phyloP scores from a whole-genome alignment of 2,797 vertebrate species.

The Sebastes hopkinsi region DNA sequence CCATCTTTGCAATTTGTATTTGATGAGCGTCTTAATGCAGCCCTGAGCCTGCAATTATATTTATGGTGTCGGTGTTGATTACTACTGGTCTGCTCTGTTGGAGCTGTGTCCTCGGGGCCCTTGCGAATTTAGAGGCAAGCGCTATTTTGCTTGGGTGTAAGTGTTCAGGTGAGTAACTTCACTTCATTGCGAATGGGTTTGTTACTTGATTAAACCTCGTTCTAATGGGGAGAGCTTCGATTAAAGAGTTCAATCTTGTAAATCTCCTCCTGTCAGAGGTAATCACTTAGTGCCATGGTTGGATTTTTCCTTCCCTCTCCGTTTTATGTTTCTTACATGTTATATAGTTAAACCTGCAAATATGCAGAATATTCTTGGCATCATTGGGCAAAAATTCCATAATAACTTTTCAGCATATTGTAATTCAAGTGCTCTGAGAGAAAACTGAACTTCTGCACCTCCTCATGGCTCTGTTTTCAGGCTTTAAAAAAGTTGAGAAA shows the following conservation, averaged over 20 bases:
- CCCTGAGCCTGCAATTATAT: slow-evolving; percentile 36
- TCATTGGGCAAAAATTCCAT: no score
- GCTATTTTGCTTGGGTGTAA: not conserved
- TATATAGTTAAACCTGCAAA: no score
- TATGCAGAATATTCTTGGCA: no score
- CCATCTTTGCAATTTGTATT: slow-evolving; percentile 51
- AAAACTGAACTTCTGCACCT: no score
- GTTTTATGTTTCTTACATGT: not conserved
- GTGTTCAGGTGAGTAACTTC: slow-evolving; percentile 7
- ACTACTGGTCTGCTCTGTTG: slow-evolving; percentile 10
- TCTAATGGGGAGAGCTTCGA: not conserved
- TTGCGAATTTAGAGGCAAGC: slow-evolving; percentile 13
- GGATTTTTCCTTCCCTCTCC: not conserved
- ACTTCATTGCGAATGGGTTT: not conserved
- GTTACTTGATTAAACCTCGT: slow-evolving; percentile 13
- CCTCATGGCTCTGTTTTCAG: no score
- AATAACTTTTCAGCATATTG: no score
- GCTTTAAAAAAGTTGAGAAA: no score
- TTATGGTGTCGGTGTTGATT: slow-evolving; percentile 52
- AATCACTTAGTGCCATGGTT: not conserved
- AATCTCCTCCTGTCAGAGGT: not conserved
- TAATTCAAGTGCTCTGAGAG: no score
- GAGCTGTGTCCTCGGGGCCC: slow-evolving; percentile 14
- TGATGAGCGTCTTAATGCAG: slow-evolving; percentile 56
- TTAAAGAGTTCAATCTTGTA: not conserved